Conservation (phyloP, 2,113 vertebrate species). For the Engystomops pustulosus region DNA sequence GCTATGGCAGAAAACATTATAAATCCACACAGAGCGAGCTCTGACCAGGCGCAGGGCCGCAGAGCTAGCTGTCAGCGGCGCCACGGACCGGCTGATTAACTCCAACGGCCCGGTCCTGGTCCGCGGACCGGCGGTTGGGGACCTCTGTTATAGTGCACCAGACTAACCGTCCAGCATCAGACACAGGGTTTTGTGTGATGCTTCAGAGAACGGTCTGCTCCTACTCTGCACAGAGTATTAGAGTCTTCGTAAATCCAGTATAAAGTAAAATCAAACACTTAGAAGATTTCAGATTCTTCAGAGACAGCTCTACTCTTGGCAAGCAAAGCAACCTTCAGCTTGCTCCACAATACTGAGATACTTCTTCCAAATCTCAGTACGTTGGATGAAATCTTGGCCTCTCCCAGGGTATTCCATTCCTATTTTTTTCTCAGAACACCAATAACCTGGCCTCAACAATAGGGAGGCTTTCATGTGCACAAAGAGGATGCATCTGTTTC, state of each 20-base stretch:
- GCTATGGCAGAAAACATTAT: no score
- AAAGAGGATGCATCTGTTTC: slow-evolving; percentile 54
- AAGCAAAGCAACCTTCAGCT: slow-evolving; percentile 35
- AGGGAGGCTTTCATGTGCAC: slow-evolving; percentile 29
- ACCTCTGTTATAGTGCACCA: no score
- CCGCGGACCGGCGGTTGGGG: no score
- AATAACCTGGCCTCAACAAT: slow-evolving; percentile 43
- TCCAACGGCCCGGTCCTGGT: no score
- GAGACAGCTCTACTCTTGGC: slow-evolving; percentile 30
- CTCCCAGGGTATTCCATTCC: slow-evolving; percentile 8
- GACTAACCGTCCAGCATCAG: no score
- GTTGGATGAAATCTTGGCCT: neutral
- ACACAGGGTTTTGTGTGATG: no score
- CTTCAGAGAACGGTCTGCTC: no score
- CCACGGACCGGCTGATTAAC: no score
- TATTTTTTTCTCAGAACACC: slow-evolving; percentile 27
- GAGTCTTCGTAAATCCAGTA: neutral
- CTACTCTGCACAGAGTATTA: no score
- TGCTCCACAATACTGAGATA: neutral
- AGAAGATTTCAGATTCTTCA: neutral
- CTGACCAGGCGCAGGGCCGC: no score
- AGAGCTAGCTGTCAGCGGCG: no score
- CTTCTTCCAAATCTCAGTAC: slow-evolving; percentile 18
- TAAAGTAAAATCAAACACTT: neutral
- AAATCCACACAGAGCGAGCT: no score